phyloP scores from a whole-genome alignment of 2,888 invertebrate species.

The Busseola fusca region DNA sequence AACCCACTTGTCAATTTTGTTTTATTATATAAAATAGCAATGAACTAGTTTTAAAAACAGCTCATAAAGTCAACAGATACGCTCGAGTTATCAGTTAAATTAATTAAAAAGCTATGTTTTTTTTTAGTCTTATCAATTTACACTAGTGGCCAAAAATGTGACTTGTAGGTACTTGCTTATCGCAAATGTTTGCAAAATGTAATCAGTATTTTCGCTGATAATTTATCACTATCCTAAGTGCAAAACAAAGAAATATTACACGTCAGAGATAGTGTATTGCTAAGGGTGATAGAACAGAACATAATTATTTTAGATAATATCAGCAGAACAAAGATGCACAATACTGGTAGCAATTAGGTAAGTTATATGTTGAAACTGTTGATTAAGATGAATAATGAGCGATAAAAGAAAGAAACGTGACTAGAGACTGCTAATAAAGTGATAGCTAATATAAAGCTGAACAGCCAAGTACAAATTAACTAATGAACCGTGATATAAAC shows the following conservation, averaged over 20 bases:
- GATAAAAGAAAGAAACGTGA: constrained; percentile 48
- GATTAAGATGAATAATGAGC: constrained; percentile 36
- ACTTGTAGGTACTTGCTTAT: constrained; percentile 18
- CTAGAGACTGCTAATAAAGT: constrained; percentile 18
- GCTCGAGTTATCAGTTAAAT: constrained; percentile 24
- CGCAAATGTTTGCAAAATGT: constrained; percentile 32
- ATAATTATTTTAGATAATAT: constrained; percentile 23
- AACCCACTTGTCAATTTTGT: background rate
- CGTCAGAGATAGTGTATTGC: constrained; percentile 38
- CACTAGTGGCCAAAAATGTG: constrained; percentile 22
- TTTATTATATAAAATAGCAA: constrained; percentile 11
- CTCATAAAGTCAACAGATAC: constrained; percentile 23
- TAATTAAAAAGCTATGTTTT: constrained; percentile 24
- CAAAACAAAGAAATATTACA: constrained; percentile 43
- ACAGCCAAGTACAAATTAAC: constrained; percentile 11
- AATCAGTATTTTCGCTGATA: constrained; percentile 32
- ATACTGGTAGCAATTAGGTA: constrained; percentile 30
- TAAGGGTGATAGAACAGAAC: constrained; percentile 23
- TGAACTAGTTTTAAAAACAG: constrained; percentile 20
- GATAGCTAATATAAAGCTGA: constrained; percentile 17
- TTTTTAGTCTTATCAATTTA: constrained; percentile 45
- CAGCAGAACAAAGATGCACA: constrained; percentile 16
- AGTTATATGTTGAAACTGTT: constrained; percentile 29
- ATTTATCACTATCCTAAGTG: constrained; percentile 36
- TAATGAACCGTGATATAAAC: constrained; percentile 8